Evolutionary conservation across 2,888 invertebrate genomes (phyloP).

Genomic region (Polydrusus pterygomalis): DNA sequence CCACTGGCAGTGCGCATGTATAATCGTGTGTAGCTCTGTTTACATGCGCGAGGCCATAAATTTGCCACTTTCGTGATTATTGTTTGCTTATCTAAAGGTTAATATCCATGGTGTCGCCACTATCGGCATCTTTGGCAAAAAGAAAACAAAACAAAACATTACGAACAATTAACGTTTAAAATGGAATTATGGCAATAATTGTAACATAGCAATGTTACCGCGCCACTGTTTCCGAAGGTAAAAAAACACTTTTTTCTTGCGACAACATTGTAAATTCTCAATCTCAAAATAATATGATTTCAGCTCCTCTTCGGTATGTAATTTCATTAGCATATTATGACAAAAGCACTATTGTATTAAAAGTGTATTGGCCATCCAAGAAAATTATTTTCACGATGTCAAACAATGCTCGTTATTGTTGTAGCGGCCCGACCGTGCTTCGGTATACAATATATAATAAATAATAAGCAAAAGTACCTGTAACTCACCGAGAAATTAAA

Average conservation of each 20-base stretch:
- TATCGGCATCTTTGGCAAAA: no score
- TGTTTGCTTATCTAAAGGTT: no score
- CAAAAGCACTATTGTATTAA: slow-evolving; percentile 70
- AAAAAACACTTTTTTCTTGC: neutral
- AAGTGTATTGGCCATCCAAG: slow-evolving; percentile 68
- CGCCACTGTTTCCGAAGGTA: no score
- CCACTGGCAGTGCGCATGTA: no score
- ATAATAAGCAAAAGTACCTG: slow-evolving; percentile 63
- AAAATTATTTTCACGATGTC: slow-evolving; percentile 70
- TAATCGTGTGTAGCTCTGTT: no score
- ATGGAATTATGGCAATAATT: no score
- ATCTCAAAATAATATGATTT: slow-evolving; percentile 21
- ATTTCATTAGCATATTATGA: slow-evolving; percentile 68
- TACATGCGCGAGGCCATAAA: no score
- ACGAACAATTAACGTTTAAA: no score
- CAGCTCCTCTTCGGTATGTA: slow-evolving; percentile 52
- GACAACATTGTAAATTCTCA: slow-evolving; percentile 1
- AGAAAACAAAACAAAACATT: no score
- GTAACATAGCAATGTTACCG: no score
- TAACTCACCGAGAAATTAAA: slow-evolving; percentile 61
- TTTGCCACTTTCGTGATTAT: no score
- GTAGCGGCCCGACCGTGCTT: slow-evolving; percentile 62
- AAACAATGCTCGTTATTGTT: slow-evolving; percentile 70
- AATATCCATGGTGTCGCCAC: no score
- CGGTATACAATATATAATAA: slow-evolving; percentile 69